Conservation (phyloP, 2,797 vertebrate genomes). For the Semotilus atromaculatus region DNA sequence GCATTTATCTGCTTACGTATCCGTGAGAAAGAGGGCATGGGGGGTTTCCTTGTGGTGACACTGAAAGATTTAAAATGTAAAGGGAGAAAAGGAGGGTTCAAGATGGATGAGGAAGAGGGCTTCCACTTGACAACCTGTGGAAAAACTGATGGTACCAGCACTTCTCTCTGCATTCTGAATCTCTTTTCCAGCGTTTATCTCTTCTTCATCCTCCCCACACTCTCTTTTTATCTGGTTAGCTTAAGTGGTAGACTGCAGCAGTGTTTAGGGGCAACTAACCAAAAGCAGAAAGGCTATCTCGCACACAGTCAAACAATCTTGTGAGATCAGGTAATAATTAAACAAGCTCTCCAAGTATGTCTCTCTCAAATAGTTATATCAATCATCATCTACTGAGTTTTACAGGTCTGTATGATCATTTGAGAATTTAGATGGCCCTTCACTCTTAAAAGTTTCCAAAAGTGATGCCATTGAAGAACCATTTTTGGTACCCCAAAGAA, state of each 20-base stretch:
- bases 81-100: constrained; percentile 28
- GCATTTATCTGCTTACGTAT: background rate
- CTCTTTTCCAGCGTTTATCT: constrained; percentile 51
- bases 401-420: constrained; percentile 22
- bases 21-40: background rate
- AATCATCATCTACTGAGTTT: background rate
- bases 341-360: background rate
- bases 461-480: no score
- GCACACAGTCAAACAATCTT: background rate
- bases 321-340: constrained; percentile 4
- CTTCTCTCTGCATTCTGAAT: constrained; percentile 21
- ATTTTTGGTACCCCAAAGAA: no score
- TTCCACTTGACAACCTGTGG: constrained; percentile 52
- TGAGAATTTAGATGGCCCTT: constrained; percentile 21
- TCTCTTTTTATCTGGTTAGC: constrained; percentile 53
- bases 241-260: constrained; percentile 48
- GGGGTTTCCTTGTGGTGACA: constrained; percentile 32
- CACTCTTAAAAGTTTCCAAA: no score
- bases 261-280: constrained; percentile 1
- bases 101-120: constrained; percentile 46
- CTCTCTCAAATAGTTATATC: background rate
- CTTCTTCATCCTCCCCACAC: constrained; percentile 19
- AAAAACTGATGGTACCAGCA: constrained; percentile 54
- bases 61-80: constrained; percentile 40
- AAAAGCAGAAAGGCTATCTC: background rate